These are phyloP conservation scores for Melieria picta DNA, from an alignment of 2,888 invertebrate species.

Conservation along the genomic window DNA sequence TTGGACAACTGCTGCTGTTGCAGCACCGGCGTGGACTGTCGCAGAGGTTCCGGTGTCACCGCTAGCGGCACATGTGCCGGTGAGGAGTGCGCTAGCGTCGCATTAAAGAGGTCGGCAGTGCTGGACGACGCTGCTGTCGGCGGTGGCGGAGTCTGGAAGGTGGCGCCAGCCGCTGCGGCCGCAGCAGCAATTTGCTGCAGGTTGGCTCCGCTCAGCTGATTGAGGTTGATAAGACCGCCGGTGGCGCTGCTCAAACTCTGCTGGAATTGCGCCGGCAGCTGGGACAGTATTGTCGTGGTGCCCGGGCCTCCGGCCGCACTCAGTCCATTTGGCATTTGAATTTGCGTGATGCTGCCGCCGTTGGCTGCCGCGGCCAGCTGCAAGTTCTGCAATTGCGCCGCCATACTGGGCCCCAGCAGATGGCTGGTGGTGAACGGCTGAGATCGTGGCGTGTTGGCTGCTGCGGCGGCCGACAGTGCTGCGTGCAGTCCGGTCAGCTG, in stretches of 20 bases:
- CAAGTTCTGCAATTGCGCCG: constrained; percentile 64
- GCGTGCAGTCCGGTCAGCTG: constrained; percentile 64
- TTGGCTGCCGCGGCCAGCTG: constrained; percentile 62
- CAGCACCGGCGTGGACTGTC: constrained; percentile 57
- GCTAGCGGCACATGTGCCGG: constrained; percentile 57
- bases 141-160: constrained; percentile 62
- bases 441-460: constrained; percentile 60
- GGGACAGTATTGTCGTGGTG: constrained; percentile 56
- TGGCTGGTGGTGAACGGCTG: constrained; percentile 65
- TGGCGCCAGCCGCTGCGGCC: constrained; percentile 55
- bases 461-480: constrained; percentile 53
- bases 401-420: constrained; percentile 63
- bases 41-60: constrained; percentile 60
- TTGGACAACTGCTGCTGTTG: constrained; percentile 51
- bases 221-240: constrained; percentile 60
- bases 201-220: constrained; percentile 63
- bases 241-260: constrained; percentile 58
- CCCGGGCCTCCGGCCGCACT: constrained; percentile 50
- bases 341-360: constrained; percentile 63
- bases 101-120: constrained; percentile 26
- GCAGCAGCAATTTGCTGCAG: constrained; percentile 62
- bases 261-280: constrained; percentile 64
- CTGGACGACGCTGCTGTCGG: constrained; percentile 31
- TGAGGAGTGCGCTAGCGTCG: constrained; percentile 24
- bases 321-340: constrained; percentile 66